These are phyloP conservation scores for Palaemon carinicauda DNA, from an alignment of 1,140 invertebrate species.

Conservation along the genomic window DNA sequence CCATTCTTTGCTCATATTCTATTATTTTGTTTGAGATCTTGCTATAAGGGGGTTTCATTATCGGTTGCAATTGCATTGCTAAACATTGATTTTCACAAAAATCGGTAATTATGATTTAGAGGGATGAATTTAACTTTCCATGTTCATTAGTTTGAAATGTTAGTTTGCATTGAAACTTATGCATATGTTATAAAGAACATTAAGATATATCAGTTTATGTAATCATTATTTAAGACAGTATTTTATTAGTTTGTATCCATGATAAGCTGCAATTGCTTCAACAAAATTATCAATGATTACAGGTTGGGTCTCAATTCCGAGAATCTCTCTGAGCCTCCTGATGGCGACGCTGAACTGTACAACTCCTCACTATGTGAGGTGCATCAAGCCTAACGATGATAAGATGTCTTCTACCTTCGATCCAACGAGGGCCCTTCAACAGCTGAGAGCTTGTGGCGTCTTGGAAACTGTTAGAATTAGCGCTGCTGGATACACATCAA, in stretches of 20 bases:
- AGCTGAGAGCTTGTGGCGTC: constrained; percentile 94
- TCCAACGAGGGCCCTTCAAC: constrained; percentile 89
- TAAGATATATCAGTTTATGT: no score
- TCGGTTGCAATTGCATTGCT: no score
- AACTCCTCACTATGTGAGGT: constrained; percentile 97
- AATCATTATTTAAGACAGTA: no score
- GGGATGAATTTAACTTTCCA: no score
- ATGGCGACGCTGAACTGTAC: constrained; percentile 95
- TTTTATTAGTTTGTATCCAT: no score
- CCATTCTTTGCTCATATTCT: not conserved
- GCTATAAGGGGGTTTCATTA: no score
- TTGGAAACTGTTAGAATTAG: constrained; percentile 97
- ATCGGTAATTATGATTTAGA: no score
- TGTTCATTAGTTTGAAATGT: no score
- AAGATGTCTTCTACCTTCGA: constrained; percentile 92
- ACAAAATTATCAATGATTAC: not conserved
- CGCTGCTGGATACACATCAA: constrained; percentile 94
- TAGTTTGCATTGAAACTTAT: no score
- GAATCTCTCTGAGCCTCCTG: constrained; percentile 88
- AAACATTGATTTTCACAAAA: no score
- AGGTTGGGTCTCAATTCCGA: constrained; percentile 89
- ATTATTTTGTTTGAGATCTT: not conserved
- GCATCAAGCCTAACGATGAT: constrained; percentile 98
- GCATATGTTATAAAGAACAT: no score
- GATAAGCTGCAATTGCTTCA: no score